Evolutionary conservation across 2,888 invertebrate genomes (phyloP).

Genomic region (Stratiomys singularior): DNA sequence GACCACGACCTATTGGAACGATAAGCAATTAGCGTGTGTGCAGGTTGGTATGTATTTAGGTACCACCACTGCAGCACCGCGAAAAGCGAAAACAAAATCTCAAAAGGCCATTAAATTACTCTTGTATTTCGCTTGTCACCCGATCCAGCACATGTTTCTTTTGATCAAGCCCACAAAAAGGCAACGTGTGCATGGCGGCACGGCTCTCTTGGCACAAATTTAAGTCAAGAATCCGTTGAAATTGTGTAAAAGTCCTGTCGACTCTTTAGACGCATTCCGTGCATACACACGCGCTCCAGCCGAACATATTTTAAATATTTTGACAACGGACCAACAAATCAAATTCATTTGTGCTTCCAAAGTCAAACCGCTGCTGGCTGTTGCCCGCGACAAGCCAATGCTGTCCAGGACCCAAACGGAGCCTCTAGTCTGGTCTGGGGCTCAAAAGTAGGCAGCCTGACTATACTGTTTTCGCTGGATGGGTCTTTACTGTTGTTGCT

Average conservation of each 20-base stretch:
- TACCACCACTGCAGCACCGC: background rate
- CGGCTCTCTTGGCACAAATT: slow-evolving; percentile 28
- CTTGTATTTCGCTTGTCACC: slow-evolving; percentile 49
- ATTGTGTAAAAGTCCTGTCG: slow-evolving; percentile 51
- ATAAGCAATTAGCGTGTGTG: slow-evolving; percentile 1
- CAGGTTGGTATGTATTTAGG: background rate
- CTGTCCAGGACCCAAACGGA: background rate
- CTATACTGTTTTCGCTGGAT: slow-evolving; percentile 17
- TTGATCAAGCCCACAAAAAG: slow-evolving; percentile 22
- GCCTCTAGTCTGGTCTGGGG: background rate
- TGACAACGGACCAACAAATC: slow-evolving; percentile 52
- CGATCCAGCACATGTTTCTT: slow-evolving; percentile 42
- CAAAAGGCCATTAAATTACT: slow-evolving; percentile 50
- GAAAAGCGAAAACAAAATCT: slow-evolving; percentile 45
- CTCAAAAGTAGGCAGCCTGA: background rate
- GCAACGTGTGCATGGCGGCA: slow-evolving; percentile 33
- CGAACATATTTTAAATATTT: slow-evolving; percentile 53
- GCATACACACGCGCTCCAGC: slow-evolving; percentile 51
- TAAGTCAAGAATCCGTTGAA: slow-evolving; percentile 45
- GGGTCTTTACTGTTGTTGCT: slow-evolving; percentile 2
- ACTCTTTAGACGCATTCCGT: slow-evolving; percentile 52
- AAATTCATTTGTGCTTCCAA: slow-evolving; percentile 51
- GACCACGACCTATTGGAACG: background rate
- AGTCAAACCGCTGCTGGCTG: slow-evolving; percentile 33
- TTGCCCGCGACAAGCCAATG: slow-evolving; percentile 3